Conservation (phyloP, 2,113 vertebrate species). For the Mirounga angustirostris region DNA sequence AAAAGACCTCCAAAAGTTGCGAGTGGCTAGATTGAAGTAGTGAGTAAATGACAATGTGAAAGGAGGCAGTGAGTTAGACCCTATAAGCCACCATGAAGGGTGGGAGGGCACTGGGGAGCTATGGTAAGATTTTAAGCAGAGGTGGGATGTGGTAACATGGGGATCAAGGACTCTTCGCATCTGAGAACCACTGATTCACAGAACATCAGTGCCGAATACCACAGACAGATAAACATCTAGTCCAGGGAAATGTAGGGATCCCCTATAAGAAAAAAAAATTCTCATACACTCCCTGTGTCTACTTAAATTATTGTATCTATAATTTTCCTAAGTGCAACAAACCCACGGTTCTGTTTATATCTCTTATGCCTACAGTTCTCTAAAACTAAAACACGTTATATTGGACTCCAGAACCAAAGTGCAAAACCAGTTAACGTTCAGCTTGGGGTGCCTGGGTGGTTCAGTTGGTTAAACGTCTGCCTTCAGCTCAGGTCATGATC, state of each 20-base stretch:
- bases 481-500: background rate
- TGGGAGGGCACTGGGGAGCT: background rate
- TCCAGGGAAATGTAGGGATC: background rate
- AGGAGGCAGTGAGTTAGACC: background rate
- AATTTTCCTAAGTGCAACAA: background rate
- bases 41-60: background rate
- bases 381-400: background rate
- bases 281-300: background rate
- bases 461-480: background rate
- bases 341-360: background rate
- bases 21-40: background rate
- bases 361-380: background rate
- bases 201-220: background rate
- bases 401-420: background rate
- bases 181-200: background rate
- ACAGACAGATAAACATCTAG: background rate
- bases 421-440: background rate
- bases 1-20: background rate
- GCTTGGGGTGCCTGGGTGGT: background rate
- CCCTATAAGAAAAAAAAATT: background rate
- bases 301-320: background rate
- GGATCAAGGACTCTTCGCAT: background rate
- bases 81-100: background rate
- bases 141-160: no score
- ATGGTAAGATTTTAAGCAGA: background rate